Evolutionary conservation across 1,140 invertebrate genomes (phyloP).

Genomic region (Musca domestica): DNA sequence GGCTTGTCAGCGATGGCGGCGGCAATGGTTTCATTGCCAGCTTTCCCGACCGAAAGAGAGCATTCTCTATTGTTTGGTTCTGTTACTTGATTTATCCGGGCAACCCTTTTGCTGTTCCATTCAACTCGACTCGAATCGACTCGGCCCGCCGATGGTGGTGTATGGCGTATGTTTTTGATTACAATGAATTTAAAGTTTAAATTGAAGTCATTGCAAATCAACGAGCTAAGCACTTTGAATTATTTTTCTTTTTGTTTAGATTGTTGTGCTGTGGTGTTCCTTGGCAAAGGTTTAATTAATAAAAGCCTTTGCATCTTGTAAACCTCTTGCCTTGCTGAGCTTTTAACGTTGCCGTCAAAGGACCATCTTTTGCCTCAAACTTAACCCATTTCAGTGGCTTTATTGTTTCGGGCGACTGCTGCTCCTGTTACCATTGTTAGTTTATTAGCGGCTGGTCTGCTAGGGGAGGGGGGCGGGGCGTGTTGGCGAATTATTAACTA

Average conservation of each 20-base stretch:
- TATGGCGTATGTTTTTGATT: slow-evolving; percentile 16
- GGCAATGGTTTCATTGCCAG: too few species aligned
- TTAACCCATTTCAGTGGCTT: too few species aligned
- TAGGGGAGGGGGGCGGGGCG: neutral
- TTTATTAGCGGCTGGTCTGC: too few species aligned
- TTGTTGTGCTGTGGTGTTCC: neutral
- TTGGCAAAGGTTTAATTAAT: too few species aligned
- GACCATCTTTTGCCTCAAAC: too few species aligned
- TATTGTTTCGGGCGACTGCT: neutral
- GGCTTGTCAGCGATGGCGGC: too few species aligned
- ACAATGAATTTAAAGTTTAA: slow-evolving; percentile 19
- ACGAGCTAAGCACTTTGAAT: neutral
- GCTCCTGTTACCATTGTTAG: neutral
- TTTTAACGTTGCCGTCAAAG: neutral
- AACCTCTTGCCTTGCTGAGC: neutral
- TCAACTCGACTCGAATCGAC: too few species aligned
- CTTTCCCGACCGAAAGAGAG: too few species aligned
- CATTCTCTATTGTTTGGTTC: too few species aligned
- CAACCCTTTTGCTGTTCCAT: slow-evolving; percentile 19
- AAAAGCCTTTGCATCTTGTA: neutral
- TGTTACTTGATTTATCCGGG: neutral
- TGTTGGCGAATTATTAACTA: slow-evolving; percentile 11
- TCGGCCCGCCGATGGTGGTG: too few species aligned
- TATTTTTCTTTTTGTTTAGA: neutral
- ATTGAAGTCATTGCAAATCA: slow-evolving; percentile 12